These are phyloP conservation scores for Heliocidaris erythrogramma DNA, from an alignment of 35 echinoderm and acorn worm species.

Conservation along the genomic window DNA sequence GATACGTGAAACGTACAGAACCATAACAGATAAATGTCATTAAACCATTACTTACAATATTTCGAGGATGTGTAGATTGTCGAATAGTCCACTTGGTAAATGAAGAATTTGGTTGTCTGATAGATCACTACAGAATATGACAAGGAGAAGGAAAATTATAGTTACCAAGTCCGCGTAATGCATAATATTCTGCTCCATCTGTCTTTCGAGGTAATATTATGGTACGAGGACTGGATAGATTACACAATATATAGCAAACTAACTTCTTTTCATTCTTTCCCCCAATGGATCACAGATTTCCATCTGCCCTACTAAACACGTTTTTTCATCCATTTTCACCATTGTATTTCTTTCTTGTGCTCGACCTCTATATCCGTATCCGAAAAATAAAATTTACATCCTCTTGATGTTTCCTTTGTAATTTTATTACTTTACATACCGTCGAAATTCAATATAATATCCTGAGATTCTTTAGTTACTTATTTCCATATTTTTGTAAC, in stretches of 20 bases:
- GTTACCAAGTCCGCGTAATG: background rate
- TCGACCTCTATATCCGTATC: no score
- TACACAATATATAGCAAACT: background rate
- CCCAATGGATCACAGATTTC: background rate
- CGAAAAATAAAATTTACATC: no score
- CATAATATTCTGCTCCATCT: background rate
- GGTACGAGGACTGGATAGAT: no score
- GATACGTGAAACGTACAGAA: no score
- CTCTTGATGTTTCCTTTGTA: no score
- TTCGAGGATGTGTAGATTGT: constrained; percentile 41
- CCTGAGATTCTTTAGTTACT: no score
- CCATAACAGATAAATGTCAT: background rate
- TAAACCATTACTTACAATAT: constrained; percentile 60
- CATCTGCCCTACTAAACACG: background rate
- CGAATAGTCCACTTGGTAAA: constrained; percentile 60
- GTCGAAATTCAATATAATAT: no score
- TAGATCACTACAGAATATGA: constrained; percentile 44
- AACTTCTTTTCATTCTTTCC: background rate
- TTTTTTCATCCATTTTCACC: no score
- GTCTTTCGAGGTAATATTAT: no score
- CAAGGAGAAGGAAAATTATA: background rate
- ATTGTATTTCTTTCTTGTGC: no score
- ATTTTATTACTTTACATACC: no score
- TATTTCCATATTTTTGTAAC: no score
- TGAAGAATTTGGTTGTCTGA: constrained; percentile 51